phyloP scores from a whole-genome alignment of 2,888 invertebrate genomes.

The Drosophila flavopinicola region DNA sequence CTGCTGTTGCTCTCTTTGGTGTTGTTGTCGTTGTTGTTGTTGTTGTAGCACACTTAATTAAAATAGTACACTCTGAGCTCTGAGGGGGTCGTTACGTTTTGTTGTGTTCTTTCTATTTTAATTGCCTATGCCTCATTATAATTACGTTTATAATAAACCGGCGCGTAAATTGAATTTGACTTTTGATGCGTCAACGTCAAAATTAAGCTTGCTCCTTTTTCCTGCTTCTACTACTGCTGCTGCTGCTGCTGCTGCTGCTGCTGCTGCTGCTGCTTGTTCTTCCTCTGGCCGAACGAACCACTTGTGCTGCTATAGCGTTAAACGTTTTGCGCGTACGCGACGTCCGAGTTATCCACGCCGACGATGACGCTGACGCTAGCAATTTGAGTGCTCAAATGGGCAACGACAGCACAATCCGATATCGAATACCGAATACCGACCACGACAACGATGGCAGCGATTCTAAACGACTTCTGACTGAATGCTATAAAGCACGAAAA shows the following conservation, averaged over 20 bases:
- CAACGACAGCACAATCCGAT: constrained; percentile 61
- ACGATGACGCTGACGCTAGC: constrained; percentile 33
- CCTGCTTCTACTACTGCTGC: not conserved
- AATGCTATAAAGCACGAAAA: constrained; percentile 79
- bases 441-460: constrained; percentile 77
- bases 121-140: constrained; percentile 67
- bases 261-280: too few species aligned
- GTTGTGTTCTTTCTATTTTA: constrained; percentile 50
- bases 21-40: constrained; percentile 15
- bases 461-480: constrained; percentile 80
- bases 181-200: constrained; percentile 49
- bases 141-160: constrained; percentile 65
- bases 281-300: constrained; percentile 44
- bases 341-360: constrained; percentile 43
- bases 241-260: too few species aligned
- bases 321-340: constrained; percentile 61
- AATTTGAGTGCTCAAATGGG: constrained; percentile 51
- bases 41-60: constrained; percentile 75
- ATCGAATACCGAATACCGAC: constrained; percentile 76
- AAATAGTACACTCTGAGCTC: constrained; percentile 69
- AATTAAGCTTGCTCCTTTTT: constrained; percentile 24
- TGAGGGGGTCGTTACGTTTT: constrained; percentile 66
- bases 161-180: constrained; percentile 68
- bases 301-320: constrained; percentile 43
- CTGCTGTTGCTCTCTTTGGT: constrained; percentile 46